A percentile compares a stretch with the other conserved stretches of the same genome.
Conservation (phyloP, 2,888 invertebrate genomes). For the Morpho achilles region DNA sequence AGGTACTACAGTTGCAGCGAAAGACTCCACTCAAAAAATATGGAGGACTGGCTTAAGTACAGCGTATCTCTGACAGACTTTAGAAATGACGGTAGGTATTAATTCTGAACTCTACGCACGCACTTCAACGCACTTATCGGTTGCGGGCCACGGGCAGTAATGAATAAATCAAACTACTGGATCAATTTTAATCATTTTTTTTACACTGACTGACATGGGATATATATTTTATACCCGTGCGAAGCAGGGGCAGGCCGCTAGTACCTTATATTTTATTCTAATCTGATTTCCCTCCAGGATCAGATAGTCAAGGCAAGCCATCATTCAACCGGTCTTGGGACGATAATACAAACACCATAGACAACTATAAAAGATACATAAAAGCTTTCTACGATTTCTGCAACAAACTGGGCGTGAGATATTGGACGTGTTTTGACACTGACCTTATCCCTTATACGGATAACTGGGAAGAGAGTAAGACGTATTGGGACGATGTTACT, state of each 20-base stretch:
- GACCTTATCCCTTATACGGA: conserved; percentile 79
- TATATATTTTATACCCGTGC: no score
- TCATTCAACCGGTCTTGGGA: conserved; percentile 75
- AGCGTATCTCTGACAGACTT: conserved; percentile 77
- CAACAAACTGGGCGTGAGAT: conserved; percentile 77
- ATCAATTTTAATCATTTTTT: no score
- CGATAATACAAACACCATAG: conserved; percentile 74
- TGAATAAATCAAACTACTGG: no score
- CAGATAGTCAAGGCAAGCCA: conserved; percentile 62
- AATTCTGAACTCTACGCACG: neutral
- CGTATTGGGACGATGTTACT: conserved; percentile 77
- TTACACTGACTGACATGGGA: no score
- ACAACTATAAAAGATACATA: conserved; percentile 79
- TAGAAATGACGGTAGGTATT: conserved; percentile 46
- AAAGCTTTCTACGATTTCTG: conserved; percentile 82
- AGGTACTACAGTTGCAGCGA: conserved; percentile 79
- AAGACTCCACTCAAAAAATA: conserved; percentile 76
- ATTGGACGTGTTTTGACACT: conserved; percentile 82
- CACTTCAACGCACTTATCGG: no score
- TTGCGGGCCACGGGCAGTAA: no score
- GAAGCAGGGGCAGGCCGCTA: no score
- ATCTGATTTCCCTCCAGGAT: conserved; percentile 34
- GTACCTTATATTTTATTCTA: no score
- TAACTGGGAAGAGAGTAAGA: conserved; percentile 74
- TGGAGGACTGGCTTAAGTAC: conserved; percentile 83